These are phyloP conservation scores for Parotocinclus haroldoi DNA, from an alignment of 2,797 vertebrate species.

Conservation along the genomic window DNA sequence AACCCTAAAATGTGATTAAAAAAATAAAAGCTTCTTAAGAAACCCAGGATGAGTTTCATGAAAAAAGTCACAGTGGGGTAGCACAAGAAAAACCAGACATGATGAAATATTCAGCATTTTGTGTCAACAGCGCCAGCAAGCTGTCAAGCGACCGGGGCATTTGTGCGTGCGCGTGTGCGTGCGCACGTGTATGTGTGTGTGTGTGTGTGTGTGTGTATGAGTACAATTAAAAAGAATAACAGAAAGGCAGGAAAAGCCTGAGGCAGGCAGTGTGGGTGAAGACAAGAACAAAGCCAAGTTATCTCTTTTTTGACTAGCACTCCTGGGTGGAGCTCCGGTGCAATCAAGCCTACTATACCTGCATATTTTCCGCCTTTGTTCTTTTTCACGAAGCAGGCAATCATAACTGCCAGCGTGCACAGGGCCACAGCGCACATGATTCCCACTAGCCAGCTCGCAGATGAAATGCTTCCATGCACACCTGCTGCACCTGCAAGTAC, in stretches of 20 bases:
- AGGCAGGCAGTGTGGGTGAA: slow-evolving; percentile 42
- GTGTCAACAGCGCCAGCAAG: slow-evolving; percentile 61
- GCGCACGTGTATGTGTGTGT: neutral
- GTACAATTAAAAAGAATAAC: slow-evolving; percentile 20
- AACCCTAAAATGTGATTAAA: slow-evolving; percentile 41
- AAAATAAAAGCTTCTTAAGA: slow-evolving; percentile 54
- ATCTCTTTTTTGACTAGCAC: slow-evolving; percentile 49
- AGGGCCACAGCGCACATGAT: slow-evolving; percentile 84
- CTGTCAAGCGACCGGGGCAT: slow-evolving; percentile 35
- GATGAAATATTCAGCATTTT: slow-evolving; percentile 68
- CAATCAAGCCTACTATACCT: slow-evolving; percentile 71
- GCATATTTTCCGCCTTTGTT: slow-evolving; percentile 94
- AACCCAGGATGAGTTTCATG: slow-evolving; percentile 55
- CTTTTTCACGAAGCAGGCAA: slow-evolving; percentile 83
- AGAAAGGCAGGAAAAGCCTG: slow-evolving; percentile 35
- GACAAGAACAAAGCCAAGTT: slow-evolving; percentile 49
- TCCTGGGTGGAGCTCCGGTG: slow-evolving; percentile 21
- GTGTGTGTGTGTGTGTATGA: neutral
- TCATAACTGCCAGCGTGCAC: slow-evolving; percentile 79
- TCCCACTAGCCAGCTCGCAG: slow-evolving; percentile 87
- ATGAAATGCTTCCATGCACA: slow-evolving; percentile 65
- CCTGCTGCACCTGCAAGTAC: slow-evolving; percentile 66
- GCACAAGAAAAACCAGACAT: slow-evolving; percentile 48
- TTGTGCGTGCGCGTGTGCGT: neutral
- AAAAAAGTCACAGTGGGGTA: slow-evolving; percentile 51